A percentile compares a stretch with the other conserved stretches of the same genome.
Conservation (phyloP, 2,113 vertebrate genomes). For the Sphyrna mokarran region DNA sequence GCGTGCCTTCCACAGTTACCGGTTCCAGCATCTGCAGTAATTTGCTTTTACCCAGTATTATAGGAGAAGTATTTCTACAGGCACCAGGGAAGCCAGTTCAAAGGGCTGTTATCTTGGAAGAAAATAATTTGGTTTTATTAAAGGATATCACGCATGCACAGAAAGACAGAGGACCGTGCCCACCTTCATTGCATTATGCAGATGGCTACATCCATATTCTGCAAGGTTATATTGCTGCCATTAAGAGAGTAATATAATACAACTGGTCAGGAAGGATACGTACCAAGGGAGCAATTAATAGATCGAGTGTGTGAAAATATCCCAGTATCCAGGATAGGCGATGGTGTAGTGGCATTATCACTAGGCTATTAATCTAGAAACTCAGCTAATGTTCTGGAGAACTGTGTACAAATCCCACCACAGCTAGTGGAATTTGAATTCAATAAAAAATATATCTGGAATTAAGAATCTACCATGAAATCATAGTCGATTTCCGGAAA, state of each 20-base stretch:
- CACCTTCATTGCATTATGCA: neutral
- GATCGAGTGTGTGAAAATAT: slow-evolving; percentile 29
- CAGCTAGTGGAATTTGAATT: too few species aligned
- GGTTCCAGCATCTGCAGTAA: too few species aligned
- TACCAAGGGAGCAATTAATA: slow-evolving; percentile 36
- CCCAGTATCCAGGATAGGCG: too few species aligned
- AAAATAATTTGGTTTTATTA: neutral
- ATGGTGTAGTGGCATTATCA: too few species aligned
- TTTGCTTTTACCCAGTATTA: too few species aligned
- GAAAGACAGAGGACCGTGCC: neutral
- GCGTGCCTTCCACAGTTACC: too few species aligned
- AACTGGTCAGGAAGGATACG: slow-evolving; percentile 13
- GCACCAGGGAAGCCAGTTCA: neutral
- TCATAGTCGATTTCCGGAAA: too few species aligned
- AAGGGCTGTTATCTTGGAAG: neutral
- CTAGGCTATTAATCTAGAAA: too few species aligned
- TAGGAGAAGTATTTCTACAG: neutral
- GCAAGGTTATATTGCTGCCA: slow-evolving; percentile 3
- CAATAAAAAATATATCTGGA: too few species aligned
- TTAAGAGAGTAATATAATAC: neutral
- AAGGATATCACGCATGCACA: neutral
- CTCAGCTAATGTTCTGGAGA: too few species aligned
- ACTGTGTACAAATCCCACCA: too few species aligned
- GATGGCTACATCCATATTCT: neutral
- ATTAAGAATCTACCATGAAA: too few species aligned